Conservation (phyloP, 2,888 invertebrate genomes). For the Scrobipalpa costella region DNA sequence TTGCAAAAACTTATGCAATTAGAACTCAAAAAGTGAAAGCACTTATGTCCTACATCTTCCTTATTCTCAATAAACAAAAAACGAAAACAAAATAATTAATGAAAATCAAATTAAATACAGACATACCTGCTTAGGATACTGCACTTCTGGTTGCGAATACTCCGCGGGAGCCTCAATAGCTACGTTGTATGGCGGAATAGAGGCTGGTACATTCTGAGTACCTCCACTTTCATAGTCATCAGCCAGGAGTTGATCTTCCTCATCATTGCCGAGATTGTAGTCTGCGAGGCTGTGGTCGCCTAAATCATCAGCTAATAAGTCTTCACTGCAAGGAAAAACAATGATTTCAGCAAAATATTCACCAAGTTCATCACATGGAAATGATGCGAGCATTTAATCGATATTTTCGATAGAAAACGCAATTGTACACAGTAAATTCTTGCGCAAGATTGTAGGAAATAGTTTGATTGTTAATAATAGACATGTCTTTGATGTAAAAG, state of each 20-base stretch:
- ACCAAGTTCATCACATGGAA: constrained; percentile 31
- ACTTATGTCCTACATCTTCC: background rate
- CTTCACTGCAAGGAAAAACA: constrained; percentile 63
- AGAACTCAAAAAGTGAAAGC: constrained; percentile 4
- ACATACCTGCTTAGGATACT: constrained; percentile 57
- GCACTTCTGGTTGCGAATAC: constrained; percentile 53
- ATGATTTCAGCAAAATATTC: background rate
- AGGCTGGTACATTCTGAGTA: constrained; percentile 64
- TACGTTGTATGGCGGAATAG: background rate
- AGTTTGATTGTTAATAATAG: background rate
- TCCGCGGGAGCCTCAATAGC: constrained; percentile 41
- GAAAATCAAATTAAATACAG: background rate
- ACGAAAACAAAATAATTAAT: background rate
- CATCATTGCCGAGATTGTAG: constrained; percentile 77
- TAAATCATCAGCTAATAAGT: constrained; percentile 74
- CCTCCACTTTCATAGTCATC: constrained; percentile 68
- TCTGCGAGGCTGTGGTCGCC: constrained; percentile 76
- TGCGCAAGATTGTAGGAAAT: background rate
- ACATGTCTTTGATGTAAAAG: background rate
- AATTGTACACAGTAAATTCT: background rate
- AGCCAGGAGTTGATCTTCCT: constrained; percentile 73
- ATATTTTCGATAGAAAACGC: background rate
- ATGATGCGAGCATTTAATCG: background rate
- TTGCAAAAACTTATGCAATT: background rate
- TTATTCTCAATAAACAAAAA: background rate